A percentile compares a stretch with the other conserved stretches of the same genome.
Evolutionary conservation across 2,113 vertebrate genomes (phyloP).

Genomic region (Gymnogyps californianus): DNA sequence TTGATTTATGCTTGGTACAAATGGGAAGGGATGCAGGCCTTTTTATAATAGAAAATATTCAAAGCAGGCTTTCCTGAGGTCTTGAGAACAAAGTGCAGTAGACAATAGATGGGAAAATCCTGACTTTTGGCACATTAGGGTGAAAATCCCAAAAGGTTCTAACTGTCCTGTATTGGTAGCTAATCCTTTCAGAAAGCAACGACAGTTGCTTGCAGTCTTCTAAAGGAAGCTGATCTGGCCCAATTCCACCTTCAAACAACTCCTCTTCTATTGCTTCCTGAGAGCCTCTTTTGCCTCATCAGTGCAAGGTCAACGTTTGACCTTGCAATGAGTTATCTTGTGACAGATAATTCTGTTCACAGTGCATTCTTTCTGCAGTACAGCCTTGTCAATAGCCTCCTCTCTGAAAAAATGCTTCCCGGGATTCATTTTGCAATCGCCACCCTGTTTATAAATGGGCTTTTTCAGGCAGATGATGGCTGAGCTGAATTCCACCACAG

Average conservation of each 20-base stretch:
- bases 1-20: not conserved
- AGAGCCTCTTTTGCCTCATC: conserved; percentile 37
- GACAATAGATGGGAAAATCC: not conserved
- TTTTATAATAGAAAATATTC: not conserved
- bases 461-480: conserved; percentile 30
- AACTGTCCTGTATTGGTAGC: not conserved
- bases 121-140: not conserved
- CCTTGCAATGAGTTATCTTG: conserved; percentile 37
- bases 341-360: conserved; percentile 37
- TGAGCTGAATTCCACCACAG: conserved; percentile 15
- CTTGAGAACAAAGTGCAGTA: not conserved
- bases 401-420: conserved; percentile 32
- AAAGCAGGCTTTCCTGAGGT: not conserved
- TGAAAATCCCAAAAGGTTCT: not conserved
- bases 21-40: not conserved
- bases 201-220: conserved; percentile 29
- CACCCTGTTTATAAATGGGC: not conserved
- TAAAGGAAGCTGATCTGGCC: conserved; percentile 44
- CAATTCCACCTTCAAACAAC: conserved; percentile 17
- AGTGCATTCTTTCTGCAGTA: not conserved
- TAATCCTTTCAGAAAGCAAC: not conserved
- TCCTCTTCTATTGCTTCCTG: conserved; percentile 11
- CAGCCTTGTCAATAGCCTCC: conserved; percentile 9
- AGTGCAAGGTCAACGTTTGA: conserved; percentile 25
- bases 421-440: not conserved